Conservation (phyloP, 2,888 invertebrate genomes). For the Pycnomerus fuliginosus region DNA sequence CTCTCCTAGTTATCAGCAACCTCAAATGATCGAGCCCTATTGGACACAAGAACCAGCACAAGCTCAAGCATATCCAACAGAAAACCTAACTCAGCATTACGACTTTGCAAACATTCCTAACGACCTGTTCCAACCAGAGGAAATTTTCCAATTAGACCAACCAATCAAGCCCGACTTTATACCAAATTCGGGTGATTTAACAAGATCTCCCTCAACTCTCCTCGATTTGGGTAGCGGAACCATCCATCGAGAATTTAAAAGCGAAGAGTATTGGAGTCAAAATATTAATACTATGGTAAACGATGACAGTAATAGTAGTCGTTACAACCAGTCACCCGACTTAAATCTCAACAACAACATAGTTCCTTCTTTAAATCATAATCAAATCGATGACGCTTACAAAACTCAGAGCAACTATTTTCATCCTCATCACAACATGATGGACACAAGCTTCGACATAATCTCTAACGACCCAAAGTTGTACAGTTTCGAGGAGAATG, state of each 20-base stretch:
- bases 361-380: conserved; percentile 36
- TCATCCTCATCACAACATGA: conserved; percentile 31
- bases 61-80: conserved; percentile 47
- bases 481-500: conserved; percentile 37
- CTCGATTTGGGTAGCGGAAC: conserved; percentile 73
- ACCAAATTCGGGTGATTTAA: conserved; percentile 52
- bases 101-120: conserved; percentile 63
- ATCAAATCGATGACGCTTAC: no score
- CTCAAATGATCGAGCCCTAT: conserved; percentile 42
- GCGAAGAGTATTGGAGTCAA: conserved; percentile 62
- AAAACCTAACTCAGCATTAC: conserved; percentile 52
- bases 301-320: conserved; percentile 54
- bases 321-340: conserved; percentile 58
- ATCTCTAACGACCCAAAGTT: conserved; percentile 27
- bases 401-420: conserved; percentile 31
- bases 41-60: conserved; percentile 52
- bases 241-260: conserved; percentile 61
- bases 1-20: conserved; percentile 42
- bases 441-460: conserved; percentile 29
- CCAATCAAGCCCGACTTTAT: conserved; percentile 66
- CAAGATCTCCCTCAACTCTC: conserved; percentile 68
- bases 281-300: conserved; percentile 53
- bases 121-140: conserved; percentile 74
- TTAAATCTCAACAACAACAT: conserved; percentile 47
- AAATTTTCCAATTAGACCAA: conserved; percentile 75